phyloP scores from a whole-genome alignment of 2,888 invertebrate species.

The Drosophila anceps region DNA sequence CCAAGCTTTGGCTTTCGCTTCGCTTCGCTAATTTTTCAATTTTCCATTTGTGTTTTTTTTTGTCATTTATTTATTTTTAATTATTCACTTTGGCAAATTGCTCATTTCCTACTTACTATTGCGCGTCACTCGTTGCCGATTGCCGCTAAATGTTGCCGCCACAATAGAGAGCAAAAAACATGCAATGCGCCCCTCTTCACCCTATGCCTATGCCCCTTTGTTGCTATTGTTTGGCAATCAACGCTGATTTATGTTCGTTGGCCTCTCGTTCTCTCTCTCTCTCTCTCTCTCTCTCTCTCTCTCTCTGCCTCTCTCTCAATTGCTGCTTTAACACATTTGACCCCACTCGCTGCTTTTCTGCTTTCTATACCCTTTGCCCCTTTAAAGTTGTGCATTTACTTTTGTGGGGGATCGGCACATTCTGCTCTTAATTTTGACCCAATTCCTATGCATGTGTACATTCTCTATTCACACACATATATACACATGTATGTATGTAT shows the following conservation, averaged over 20 bases:
- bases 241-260: slow-evolving; percentile 71
- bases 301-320: background rate
- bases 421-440: slow-evolving; percentile 42
- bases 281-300: slow-evolving; percentile 1
- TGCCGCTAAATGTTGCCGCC: slow-evolving; percentile 19
- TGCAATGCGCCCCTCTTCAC: background rate
- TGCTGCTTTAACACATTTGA: slow-evolving; percentile 25
- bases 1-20: slow-evolving; percentile 34
- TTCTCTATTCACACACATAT: background rate
- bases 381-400: slow-evolving; percentile 32
- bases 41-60: slow-evolving; percentile 43
- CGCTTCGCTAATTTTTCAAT: slow-evolving; percentile 54
- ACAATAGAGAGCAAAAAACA: slow-evolving; percentile 14
- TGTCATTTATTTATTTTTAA: slow-evolving; percentile 73
- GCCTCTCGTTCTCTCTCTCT: slow-evolving; percentile 8
- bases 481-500: slow-evolving; percentile 1
- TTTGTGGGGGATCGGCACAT: slow-evolving; percentile 15
- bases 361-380: slow-evolving; percentile 17
- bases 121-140: slow-evolving; percentile 5
- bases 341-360: slow-evolving; percentile 17
- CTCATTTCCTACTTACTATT: slow-evolving; percentile 72
- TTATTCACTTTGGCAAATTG: slow-evolving; percentile 80
- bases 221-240: slow-evolving; percentile 78
- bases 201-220: background rate
- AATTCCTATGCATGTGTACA: slow-evolving; percentile 27